Base-by-base conservation (phyloP, 2,797 vertebrate species). In the Bovichtus variegatus region DNA sequence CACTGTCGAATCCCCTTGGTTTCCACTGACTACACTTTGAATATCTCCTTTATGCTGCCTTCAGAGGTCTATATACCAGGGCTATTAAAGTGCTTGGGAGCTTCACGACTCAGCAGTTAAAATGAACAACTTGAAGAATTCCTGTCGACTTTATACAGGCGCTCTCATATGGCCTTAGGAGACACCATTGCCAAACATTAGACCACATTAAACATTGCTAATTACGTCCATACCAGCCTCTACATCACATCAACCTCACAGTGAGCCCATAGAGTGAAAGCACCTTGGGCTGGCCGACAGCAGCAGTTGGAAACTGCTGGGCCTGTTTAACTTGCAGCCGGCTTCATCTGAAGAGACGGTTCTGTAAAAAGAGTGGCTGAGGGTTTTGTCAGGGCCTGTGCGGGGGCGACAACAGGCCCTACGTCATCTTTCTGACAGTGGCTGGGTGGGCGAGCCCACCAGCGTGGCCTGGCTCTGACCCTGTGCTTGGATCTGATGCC, bases 1-100 rank as follows among this genome's bases (percentile, higher is more conserved):
- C 96, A 95, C 95, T 96, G 96, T 97, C 96, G 96, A 96, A 96
- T 93, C 95, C 96, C 96, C 91, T 96, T 89, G 94, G 95, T 95
- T 97, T 94, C 92, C 94, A 95, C 95, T 91, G 95, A 96, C 95
- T 96, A 96, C 95, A 95, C 97, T 96, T 96, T 95, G 95, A 95
- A 93, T 93, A 93, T 93, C 88, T 92, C 67, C 88, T 90, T 92
- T 87, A 89, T 90, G 88, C 85, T 87, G 79, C 89, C 85, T 93
- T 92, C 88, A 86, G 83, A 87, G 87, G 80, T 93, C 78, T 81
- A 78, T 91, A 90, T 92, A 92, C 84, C 57, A 79, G 41, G 78
- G 74, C 86, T 82, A 78, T 93, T 92, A 92, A 93, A 92, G 84
- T 76, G 73, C 60, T 76, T 51, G 44, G 74, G 61, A 85, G 84